Percentiles rank a stretch among this genome's conserved stretches.
These are phyloP conservation scores for Megamerina dolium DNA, from an alignment of 2,888 invertebrate species.

Conservation along the genomic window DNA sequence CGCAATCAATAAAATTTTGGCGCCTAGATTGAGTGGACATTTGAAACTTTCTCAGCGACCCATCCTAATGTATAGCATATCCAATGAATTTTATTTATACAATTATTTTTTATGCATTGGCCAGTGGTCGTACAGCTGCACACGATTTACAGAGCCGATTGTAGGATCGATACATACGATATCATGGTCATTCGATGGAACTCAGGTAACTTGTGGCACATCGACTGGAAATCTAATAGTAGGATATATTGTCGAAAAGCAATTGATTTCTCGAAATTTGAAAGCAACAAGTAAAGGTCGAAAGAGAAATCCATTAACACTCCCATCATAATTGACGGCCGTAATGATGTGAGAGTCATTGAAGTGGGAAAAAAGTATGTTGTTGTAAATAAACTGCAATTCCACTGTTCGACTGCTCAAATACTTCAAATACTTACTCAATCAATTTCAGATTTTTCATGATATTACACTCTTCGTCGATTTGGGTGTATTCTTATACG, in stretches of 20 bases:
- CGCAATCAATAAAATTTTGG: too few relatives aligned
- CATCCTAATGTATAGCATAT: too few relatives aligned
- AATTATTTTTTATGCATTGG: too few relatives aligned
- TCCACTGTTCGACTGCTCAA: too few relatives aligned
- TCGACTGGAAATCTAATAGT: slow-evolving; percentile 86
- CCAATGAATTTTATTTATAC: too few relatives aligned
- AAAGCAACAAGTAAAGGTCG: slow-evolving; percentile 80
- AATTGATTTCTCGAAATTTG: slow-evolving; percentile 75
- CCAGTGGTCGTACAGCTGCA: slow-evolving; percentile 81
- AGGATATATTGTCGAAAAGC: slow-evolving; percentile 84
- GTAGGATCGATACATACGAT: slow-evolving; percentile 86
- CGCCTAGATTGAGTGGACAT: too few relatives aligned
- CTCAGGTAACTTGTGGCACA: slow-evolving; percentile 91
- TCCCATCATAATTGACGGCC: slow-evolving; percentile 81
- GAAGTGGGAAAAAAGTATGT: slow-evolving; percentile 46
- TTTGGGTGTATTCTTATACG: slow-evolving; percentile 89
- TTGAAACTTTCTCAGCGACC: too few relatives aligned
- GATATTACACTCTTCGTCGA: slow-evolving; percentile 74
- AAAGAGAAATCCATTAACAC: slow-evolving; percentile 91
- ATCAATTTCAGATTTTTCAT: slow-evolving; percentile 88
- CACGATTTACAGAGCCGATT: slow-evolving; percentile 76
- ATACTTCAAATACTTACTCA: too few relatives aligned
- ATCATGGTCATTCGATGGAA: slow-evolving; percentile 93
- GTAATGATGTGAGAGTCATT: slow-evolving; percentile 44
- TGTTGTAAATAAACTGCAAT: too few relatives aligned